Percentiles rank a stretch among this genome's conserved stretches.
These are phyloP conservation scores for Diorhabda elongata DNA, from an alignment of 1,140 invertebrate genomes.

Conservation along the genomic window DNA sequence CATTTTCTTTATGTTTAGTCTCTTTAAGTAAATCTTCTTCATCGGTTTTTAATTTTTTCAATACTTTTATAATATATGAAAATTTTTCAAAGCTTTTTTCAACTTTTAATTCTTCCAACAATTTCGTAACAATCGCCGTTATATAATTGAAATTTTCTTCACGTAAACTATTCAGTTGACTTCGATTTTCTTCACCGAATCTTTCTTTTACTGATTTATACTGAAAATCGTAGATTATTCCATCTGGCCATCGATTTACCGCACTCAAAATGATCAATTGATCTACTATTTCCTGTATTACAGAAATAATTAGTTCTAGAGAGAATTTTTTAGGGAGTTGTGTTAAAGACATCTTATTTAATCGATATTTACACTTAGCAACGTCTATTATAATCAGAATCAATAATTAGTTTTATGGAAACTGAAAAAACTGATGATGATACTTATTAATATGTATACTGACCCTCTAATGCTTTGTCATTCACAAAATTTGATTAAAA, in stretches of 20 bases:
- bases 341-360: background rate
- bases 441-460: too few species aligned
- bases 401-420: too few species aligned
- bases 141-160: constrained; percentile 24
- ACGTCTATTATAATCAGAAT: too few species aligned
- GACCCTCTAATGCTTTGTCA: too few species aligned
- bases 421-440: too few species aligned
- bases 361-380: too few species aligned
- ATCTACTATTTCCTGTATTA: constrained; percentile 24
- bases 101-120: constrained; percentile 21
- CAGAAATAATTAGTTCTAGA: constrained; percentile 1
- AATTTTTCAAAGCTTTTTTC: constrained; percentile 20
- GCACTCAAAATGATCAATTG: constrained; percentile 23
- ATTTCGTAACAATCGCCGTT: constrained; percentile 15
- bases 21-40: constrained; percentile 17
- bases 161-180: background rate
- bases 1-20: constrained; percentile 15
- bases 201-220: constrained; percentile 23
- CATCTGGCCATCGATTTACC: constrained; percentile 20
- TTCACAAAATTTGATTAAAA: too few species aligned
- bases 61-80: constrained; percentile 10
- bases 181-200: constrained; percentile 5
- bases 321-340: background rate
- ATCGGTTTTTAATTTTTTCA: constrained; percentile 20
- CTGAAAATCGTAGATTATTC: constrained; percentile 14